Evolutionary conservation across 2,888 invertebrate genomes (phyloP), one percentile per base, ranked within the genome.

Genomic region (Andrena marginata): DNA sequence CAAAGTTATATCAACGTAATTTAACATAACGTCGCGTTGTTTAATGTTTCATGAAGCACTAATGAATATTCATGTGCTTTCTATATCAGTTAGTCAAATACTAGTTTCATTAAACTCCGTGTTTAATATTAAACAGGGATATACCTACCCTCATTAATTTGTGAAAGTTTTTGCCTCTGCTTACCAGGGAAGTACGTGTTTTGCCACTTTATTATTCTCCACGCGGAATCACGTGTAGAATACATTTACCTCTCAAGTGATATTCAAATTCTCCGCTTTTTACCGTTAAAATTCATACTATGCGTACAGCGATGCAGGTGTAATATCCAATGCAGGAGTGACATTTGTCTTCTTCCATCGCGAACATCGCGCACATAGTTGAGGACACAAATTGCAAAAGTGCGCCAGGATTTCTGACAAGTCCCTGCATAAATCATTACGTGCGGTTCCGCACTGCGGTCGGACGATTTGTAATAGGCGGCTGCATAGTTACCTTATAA

Each of bases 351-450:
- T 73, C 69, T 16, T 56, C n/a, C 62, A 51, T 42, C 31, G 63
- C 29, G 73, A 35, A 70, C 62, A 51, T 59, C 67, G 70, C 67
- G 71, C 49, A 49, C 64, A 31, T 20, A 23, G 33, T 31, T 54
- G 29, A 29, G 51, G 77, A 68, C 77, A 76, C 75, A 71, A 49
- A 71, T 79, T 67, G 82, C 73, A 83, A 85, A 90, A 88, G 86
- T 89, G 82, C 82, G 78, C 85, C 80, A 81, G 87, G 85, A 86
- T 89, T 84, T 90, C 85, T 75, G 74, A 80, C 86, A 82, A 85
- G 77, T 87, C 84, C 69, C 72, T 89, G 88, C 87, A 89, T 88
- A 89, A 91, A 90, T 87, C 87, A 91, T 91, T 89, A 86, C 85
- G 86, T 75, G 83, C 82, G 86, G 78, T 87, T 86, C 87, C 89